Conservation (phyloP, 2,113 vertebrate species). For the Corvus hawaiiensis region DNA sequence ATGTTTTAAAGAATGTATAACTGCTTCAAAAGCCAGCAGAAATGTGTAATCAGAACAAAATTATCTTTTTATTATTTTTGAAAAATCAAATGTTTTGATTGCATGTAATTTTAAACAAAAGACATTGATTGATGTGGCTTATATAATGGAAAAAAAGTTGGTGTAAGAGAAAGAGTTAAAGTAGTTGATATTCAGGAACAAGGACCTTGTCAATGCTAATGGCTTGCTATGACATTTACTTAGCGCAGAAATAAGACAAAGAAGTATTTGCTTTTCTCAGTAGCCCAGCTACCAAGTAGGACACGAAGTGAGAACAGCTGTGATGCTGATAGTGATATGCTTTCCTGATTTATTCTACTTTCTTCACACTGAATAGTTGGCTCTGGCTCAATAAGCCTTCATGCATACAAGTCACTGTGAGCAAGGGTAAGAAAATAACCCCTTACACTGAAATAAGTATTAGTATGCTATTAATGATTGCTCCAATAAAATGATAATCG, state of each 20-base stretch:
- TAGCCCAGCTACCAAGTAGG: background rate
- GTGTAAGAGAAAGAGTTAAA: background rate
- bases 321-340: background rate
- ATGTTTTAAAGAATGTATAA: background rate
- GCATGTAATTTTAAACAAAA: background rate
- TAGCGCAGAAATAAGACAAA: slow-evolving; percentile 8
- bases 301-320: slow-evolving; percentile 5
- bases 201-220: background rate
- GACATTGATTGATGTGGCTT: background rate
- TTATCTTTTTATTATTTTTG: background rate
- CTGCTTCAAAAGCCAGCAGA: background rate
- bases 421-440: background rate
- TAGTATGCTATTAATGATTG: background rate
- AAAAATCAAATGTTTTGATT: background rate
- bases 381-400: background rate
- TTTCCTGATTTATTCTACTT: background rate
- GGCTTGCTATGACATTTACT: slow-evolving; percentile 29
- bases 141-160: background rate
- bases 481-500: background rate
- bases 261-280: slow-evolving; percentile 30
- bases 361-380: background rate
- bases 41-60: background rate
- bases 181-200: background rate
- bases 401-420: background rate
- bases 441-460: background rate